Conservation (phyloP, 2,113 vertebrate species). For the Onychorhynchus coronatus region DNA sequence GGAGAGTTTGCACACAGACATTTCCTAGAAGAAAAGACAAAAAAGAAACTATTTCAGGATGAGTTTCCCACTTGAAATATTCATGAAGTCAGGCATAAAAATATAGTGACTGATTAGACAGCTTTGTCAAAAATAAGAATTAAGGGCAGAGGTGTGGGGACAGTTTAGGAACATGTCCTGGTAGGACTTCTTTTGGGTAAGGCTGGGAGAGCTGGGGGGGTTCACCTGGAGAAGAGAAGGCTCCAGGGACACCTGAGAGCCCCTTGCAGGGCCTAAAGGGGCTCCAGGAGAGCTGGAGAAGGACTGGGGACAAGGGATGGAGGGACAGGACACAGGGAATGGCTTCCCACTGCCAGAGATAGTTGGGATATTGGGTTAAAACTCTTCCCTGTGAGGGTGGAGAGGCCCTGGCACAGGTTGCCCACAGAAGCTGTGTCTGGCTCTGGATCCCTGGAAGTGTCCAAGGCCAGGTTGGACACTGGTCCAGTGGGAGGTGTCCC, state of each 20-base stretch:
- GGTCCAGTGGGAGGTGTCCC: not conserved
- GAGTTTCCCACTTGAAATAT: conserved; percentile 41
- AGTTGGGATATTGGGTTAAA: not conserved
- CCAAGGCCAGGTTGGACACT: not conserved
- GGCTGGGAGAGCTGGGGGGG: not conserved
- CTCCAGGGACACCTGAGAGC: not conserved
- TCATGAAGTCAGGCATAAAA: conserved; percentile 23
- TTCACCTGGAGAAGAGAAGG: not conserved
- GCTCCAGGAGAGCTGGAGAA: not conserved
- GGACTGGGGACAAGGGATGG: not conserved
- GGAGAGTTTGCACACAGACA: conserved; percentile 28
- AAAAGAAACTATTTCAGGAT: conserved; percentile 23
- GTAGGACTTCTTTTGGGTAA: not conserved
- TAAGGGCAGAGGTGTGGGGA: not conserved
- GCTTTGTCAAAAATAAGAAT: not conserved
- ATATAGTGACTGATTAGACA: not conserved
- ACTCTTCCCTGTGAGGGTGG: not conserved
- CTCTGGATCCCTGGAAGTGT: not conserved
- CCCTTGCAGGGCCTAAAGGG: not conserved
- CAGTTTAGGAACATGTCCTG: not conserved
- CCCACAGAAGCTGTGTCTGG: not conserved
- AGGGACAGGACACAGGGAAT: not conserved
- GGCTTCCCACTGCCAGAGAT: not conserved
- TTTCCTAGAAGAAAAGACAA: conserved; percentile 26
- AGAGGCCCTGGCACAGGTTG: not conserved